Percentiles rank a stretch among this genome's conserved stretches.
phyloP scores from a whole-genome alignment of 30 jellyfish, hydroid and myxozoan genomes.

The Morbakka virulenta region DNA sequence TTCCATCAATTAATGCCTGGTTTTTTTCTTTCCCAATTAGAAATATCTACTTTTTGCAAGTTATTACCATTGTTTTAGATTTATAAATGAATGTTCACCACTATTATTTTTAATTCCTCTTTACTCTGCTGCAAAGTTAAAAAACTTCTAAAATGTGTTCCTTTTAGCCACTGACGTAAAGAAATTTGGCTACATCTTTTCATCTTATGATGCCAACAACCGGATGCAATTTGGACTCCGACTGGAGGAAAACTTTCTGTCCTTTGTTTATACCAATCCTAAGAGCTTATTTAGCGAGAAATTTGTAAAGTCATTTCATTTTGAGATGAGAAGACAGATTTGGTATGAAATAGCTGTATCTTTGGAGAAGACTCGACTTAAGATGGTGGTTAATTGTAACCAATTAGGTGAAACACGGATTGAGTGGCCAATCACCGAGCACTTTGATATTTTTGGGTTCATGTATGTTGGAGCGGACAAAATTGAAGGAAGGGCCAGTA shows the following conservation, averaged over 20 bases:
- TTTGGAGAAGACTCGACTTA: conserved; percentile 26
- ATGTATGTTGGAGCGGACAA: conserved; percentile 87
- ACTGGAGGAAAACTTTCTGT: conserved; percentile 56
- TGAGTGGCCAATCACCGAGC: not conserved
- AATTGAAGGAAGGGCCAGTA: conserved; percentile 63
- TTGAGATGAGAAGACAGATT: conserved; percentile 45
- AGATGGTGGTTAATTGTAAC: conserved; percentile 53
- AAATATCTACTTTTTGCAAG: no score
- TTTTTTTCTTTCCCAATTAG: no score
- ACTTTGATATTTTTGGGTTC: conserved; percentile 81
- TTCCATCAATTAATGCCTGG: no score
- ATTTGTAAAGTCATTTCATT: conserved; percentile 50
- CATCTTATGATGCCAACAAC: conserved; percentile 84
- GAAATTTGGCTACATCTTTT: no score
- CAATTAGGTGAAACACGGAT: conserved; percentile 45
- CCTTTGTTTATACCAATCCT: conserved; percentile 47
- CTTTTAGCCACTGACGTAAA: no score
- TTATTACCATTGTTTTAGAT: no score
- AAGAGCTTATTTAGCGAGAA: conserved; percentile 52
- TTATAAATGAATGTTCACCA: no score
- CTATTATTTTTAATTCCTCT: no score
- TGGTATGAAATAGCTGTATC: conserved; percentile 79
- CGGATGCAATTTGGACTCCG: conserved; percentile 81
- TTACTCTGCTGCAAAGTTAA: no score
- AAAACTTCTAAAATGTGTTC: no score